Conservation (phyloP, 2,113 vertebrate genomes). For the Oreochromis spilurus region DNA sequence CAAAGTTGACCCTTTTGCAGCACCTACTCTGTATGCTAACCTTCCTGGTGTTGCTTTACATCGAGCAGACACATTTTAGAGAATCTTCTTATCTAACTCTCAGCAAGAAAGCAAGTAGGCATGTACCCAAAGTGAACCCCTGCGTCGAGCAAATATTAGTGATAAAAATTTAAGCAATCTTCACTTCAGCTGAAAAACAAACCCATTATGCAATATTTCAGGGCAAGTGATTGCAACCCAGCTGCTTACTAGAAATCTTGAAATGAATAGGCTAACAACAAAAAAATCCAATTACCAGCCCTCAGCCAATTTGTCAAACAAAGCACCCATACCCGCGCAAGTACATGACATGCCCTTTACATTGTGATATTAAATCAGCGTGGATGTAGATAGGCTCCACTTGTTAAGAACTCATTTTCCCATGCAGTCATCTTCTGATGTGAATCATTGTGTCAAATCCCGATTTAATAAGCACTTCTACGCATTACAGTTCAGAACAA, state of each 20-base stretch:
- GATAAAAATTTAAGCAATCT: not conserved
- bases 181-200: not conserved
- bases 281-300: constrained; percentile 41
- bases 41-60: not conserved
- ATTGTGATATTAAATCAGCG: constrained; percentile 3
- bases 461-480: constrained; percentile 9
- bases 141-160: not conserved
- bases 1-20: not conserved
- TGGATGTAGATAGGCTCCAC: constrained; percentile 9
- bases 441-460: constrained; percentile 24
- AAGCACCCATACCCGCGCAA: not conserved
- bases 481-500: not conserved
- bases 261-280: constrained; percentile 1
- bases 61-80: not conserved
- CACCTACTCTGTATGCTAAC: not conserved
- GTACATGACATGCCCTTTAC: constrained; percentile 1
- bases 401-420: constrained; percentile 30
- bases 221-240: not conserved
- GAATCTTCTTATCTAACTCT: not conserved
- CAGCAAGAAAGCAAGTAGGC: not conserved
- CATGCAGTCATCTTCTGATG: not conserved
- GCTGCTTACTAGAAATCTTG: not conserved
- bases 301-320: constrained; percentile 18
- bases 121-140: not conserved
- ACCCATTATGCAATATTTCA: not conserved